Base-by-base conservation (phyloP, 2,888 invertebrate genomes). In the Drosophila lutescens region DNA sequence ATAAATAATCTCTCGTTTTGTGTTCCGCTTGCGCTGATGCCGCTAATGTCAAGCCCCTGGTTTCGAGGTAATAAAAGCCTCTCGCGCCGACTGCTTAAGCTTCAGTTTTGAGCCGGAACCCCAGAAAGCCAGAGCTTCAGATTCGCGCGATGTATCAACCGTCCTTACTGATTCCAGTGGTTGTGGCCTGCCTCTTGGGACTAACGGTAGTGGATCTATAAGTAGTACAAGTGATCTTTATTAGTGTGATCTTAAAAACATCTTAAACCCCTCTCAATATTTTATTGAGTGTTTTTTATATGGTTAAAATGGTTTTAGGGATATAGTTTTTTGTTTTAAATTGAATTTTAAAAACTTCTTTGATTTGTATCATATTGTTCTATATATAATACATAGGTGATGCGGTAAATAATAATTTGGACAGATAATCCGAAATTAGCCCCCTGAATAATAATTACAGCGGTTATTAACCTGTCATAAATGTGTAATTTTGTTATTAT, bases 41-140 rank as follows among this genome's bases (percentile, higher is more conserved):
- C 40, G 34, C 32, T 51, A 65, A 65, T 65, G 32, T 53, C 67
- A 66, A 23, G 40, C 65, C 46, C 34, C 67, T 44, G 12, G 51
- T n/a, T 20, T 23, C 4, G 44, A 32, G 61, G 36, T 49, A 47
- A 80, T 80, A 82, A 78, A 82, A 74, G 61, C 71, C 38, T 47
- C 66, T 47, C 43, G 58, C 26, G 13, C 26, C n/a, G 57, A 41
- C 55, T 46, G 32, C 56, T 15, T 54, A n/a, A 46, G 68, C 46
- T 57, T 82, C 76, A 85, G 80, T 85, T 54, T 32, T 23, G 44
- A 54, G 23, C 40, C 55, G 36, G 34, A 26, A 23, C 17, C 30
- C 53, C 55, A 40, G 44, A 34, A 47, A 41, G 34, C 8, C 59
- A 36, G 65, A 54, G 32, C 32, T 34, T 26, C 6, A 26, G 26